phyloP scores from a whole-genome alignment of 1,140 invertebrate species.

The Brachionus paranguensis region DNA sequence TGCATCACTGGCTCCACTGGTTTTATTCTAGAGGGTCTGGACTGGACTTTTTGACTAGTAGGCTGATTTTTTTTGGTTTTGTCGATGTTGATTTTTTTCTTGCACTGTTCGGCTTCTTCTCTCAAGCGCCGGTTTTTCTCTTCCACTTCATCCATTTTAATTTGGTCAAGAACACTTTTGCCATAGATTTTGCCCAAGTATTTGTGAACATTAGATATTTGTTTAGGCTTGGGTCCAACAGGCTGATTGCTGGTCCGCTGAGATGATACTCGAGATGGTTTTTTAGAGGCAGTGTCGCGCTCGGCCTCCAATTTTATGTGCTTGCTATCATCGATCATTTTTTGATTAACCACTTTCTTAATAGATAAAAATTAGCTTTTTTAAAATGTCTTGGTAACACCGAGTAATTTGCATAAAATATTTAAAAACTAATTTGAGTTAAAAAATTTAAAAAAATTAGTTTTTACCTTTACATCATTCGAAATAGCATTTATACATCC shows the following conservation, averaged over 20 bases:
- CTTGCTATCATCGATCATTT: constrained; percentile 11
- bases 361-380: neutral
- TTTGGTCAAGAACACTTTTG: neutral
- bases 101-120: neutral
- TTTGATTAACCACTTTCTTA: constrained; percentile 20
- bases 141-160: constrained; percentile 20
- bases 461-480: constrained; percentile 31
- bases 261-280: neutral
- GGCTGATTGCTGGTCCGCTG: neutral
- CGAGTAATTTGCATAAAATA: neutral
- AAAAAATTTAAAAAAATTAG: neutral
- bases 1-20: neutral
- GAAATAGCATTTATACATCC: constrained; percentile 22
- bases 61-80: neutral
- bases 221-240: neutral
- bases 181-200: constrained; percentile 34
- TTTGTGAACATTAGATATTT: constrained; percentile 20
- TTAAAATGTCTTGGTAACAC: neutral
- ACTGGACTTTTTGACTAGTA: neutral
- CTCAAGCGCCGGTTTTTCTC: neutral
- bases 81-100: neutral
- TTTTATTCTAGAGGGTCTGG: neutral
- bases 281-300: neutral
- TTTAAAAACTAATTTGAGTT: neutral
- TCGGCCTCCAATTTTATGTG: constrained; percentile 20